Conservation (phyloP, 2,888 invertebrate species). For the Anarsia innoxiella region DNA sequence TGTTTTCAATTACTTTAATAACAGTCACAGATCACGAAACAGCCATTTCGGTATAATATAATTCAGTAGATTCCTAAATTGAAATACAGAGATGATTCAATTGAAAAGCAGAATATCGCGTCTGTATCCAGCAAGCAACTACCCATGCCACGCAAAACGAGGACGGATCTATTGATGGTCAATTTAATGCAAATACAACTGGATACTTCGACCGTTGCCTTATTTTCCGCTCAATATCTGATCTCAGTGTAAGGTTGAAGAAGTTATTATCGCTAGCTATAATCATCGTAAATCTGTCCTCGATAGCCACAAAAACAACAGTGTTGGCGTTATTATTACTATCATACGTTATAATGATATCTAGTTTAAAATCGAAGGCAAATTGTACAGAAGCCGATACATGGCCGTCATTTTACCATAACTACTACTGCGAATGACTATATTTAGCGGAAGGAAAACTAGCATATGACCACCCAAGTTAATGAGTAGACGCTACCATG, state of each 20-base stretch:
- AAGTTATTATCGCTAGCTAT: conserved; percentile 11
- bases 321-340: no score
- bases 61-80: conserved; percentile 9
- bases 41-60: background rate
- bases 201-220: conserved; percentile 26
- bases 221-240: conserved; percentile 35
- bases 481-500: no score
- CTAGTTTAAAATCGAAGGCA: background rate
- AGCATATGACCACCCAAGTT: conserved; percentile 4
- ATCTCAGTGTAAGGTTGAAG: conserved; percentile 9
- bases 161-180: conserved; percentile 51
- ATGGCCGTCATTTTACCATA: background rate
- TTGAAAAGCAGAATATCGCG: conserved; percentile 24
- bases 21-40: no score
- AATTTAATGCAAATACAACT: conserved; percentile 49
- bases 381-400: conserved; percentile 1
- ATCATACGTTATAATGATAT: no score
- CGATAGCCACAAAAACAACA: conserved; percentile 1
- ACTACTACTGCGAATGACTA: conserved; percentile 3
- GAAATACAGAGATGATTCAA: conserved; percentile 5
- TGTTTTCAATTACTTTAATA: no score
- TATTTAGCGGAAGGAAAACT: conserved; percentile 5
- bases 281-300: conserved; percentile 3
- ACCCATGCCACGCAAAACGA: conserved; percentile 45
- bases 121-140: conserved; percentile 34